Conservation (phyloP, 1,140 invertebrate genomes). For the Archivesica marissinica region DNA sequence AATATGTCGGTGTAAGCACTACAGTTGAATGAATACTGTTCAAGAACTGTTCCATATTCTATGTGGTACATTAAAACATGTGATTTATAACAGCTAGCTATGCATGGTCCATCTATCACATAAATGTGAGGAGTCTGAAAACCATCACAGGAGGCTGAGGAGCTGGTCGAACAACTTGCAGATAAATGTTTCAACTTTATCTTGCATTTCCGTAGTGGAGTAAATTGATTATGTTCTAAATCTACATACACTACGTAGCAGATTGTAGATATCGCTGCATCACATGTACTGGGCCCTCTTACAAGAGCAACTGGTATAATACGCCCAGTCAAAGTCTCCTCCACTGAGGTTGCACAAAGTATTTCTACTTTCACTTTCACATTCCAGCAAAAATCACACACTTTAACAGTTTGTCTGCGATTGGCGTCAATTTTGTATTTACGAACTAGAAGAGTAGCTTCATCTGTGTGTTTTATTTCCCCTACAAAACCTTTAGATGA, state of each 20-base stretch:
- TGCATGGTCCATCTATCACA: neutral
- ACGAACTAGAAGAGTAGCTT: neutral
- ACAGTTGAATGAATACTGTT: neutral
- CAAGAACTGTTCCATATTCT: neutral
- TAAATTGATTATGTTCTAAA: neutral
- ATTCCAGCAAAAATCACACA: neutral
- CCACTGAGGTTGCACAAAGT: neutral
- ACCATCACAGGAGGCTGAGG: neutral
- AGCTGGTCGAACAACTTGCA: neutral
- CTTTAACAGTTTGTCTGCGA: neutral
- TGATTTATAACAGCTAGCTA: neutral
- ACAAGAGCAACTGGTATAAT: neutral
- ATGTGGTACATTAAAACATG: neutral
- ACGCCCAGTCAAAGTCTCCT: neutral
- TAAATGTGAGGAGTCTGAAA: neutral
- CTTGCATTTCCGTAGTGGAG: neutral
- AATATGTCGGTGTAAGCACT: neutral
- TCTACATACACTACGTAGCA: neutral
- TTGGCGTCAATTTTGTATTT: neutral
- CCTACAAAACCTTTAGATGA: conserved; percentile 20
- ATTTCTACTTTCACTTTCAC: conserved; percentile 34
- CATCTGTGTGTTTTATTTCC: neutral
- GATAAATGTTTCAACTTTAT: neutral
- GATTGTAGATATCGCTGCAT: too few relatives aligned
- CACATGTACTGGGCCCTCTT: neutral